phyloP scores from a whole-genome alignment of 2,888 invertebrate species.

The Fragum sueziense region DNA sequence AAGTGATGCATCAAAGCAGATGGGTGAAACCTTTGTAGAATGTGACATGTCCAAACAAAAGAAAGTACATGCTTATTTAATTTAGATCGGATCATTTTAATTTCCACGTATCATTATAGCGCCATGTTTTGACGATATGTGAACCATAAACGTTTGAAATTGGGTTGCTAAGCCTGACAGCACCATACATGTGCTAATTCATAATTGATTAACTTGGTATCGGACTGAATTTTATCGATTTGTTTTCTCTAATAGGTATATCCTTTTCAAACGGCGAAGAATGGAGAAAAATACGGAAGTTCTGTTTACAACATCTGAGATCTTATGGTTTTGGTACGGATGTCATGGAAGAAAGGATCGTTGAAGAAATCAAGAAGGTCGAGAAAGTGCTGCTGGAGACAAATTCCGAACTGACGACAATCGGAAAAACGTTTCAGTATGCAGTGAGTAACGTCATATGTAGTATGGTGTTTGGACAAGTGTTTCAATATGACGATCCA shows the following conservation, averaged over 20 bases:
- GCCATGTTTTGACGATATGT: no score
- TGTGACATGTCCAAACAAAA: no score
- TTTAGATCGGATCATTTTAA: no score
- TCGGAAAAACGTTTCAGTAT: not conserved
- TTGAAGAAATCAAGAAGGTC: constrained; percentile 10
- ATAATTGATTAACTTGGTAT: no score
- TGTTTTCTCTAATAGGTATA: constrained; percentile 3
- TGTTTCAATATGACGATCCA: constrained; percentile 57
- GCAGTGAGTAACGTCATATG: constrained; percentile 64
- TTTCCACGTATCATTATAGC: no score
- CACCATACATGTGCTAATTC: no score
- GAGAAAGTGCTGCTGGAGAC: no score
- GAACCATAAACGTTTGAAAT: no score
- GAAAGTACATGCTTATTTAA: no score
- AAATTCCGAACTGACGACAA: not conserved
- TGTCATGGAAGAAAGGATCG: not conserved
- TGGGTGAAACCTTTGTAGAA: no score
- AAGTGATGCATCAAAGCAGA: no score
- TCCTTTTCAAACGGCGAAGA: constrained; percentile 12
- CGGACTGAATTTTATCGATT: not conserved
- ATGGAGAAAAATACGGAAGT: constrained; percentile 15
- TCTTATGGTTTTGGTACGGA: constrained; percentile 8
- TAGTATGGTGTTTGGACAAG: constrained; percentile 59
- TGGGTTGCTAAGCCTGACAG: no score
- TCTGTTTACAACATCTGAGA: constrained; percentile 10